A percentile compares a stretch with the other conserved stretches of the same genome.
Evolutionary conservation across 2,888 invertebrate genomes (phyloP).

Genomic region (Andrena haemorrhoa): DNA sequence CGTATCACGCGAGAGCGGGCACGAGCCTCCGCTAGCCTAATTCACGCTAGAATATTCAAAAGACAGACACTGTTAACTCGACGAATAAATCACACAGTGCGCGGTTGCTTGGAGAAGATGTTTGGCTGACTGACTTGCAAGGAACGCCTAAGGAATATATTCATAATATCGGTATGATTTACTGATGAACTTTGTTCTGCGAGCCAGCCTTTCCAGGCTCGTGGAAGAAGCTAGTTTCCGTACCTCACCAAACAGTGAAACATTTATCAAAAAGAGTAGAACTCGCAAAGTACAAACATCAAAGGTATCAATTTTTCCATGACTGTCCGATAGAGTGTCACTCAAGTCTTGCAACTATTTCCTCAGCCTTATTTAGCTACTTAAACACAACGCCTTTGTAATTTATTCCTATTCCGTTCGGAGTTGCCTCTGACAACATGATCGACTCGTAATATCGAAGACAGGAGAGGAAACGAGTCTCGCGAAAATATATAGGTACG

Average conservation of each 20-base stretch:
- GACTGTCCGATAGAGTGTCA: no score
- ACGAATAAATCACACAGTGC: neutral
- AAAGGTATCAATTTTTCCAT: neutral
- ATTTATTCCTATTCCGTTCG: slow-evolving; percentile 56
- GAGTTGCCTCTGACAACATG: slow-evolving; percentile 26
- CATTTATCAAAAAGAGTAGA: neutral
- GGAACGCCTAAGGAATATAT: neutral
- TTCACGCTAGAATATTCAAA: slow-evolving; percentile 6
- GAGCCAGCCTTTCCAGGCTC: no score
- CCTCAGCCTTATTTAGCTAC: slow-evolving; percentile 49
- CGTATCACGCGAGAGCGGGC: slow-evolving; percentile 33
- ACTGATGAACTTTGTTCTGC: neutral
- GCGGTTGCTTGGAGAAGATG: neutral
- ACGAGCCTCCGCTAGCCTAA: neutral
- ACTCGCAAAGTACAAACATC: neutral
- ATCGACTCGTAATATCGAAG: slow-evolving; percentile 9
- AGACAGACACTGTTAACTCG: neutral
- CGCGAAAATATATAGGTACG: no score
- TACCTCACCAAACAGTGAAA: neutral
- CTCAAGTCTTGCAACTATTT: slow-evolving; percentile 11
- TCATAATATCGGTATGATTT: slow-evolving; percentile 5
- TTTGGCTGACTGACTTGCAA: neutral
- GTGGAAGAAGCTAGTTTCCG: no score
- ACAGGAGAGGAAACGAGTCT: neutral
- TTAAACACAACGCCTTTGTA: slow-evolving; percentile 60